These are phyloP conservation scores for Rhabdophis nuchalis DNA, from an alignment of 2,797 vertebrate species.

Conservation along the genomic window DNA sequence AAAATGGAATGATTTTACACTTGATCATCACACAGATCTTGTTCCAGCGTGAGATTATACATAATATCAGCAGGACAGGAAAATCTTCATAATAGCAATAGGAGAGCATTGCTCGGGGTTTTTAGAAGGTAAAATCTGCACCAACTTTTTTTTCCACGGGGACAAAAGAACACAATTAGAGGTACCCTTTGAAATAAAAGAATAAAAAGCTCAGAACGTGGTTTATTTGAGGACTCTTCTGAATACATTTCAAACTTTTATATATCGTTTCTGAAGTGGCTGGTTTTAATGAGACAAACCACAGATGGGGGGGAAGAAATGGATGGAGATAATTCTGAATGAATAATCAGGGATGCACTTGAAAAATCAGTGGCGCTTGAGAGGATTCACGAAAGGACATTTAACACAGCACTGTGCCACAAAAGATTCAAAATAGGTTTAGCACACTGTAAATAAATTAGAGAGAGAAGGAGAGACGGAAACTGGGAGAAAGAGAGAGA, in stretches of 20 bases:
- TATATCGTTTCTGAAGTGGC: slow-evolving; percentile 42
- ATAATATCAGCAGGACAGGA: slow-evolving; percentile 41
- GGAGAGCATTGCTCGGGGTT: slow-evolving; percentile 40
- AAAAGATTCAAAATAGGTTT: slow-evolving; percentile 47
- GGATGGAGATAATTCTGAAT: slow-evolving; percentile 58
- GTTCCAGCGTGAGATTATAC: slow-evolving; percentile 32
- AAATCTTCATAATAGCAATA: slow-evolving; percentile 28
- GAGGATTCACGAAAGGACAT: slow-evolving; percentile 37
- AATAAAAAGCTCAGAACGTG: slow-evolving; percentile 64
- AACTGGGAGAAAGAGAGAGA: too few species aligned
- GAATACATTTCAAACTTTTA: slow-evolving; percentile 59
- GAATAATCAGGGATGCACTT: slow-evolving; percentile 55
- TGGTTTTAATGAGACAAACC: slow-evolving; percentile 67
- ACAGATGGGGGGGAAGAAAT: slow-evolving; percentile 29
- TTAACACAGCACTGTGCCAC: slow-evolving; percentile 46
- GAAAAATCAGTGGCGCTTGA: slow-evolving; percentile 55
- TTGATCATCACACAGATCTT: slow-evolving; percentile 48
- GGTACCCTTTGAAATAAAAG: slow-evolving; percentile 48
- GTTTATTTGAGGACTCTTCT: slow-evolving; percentile 54
- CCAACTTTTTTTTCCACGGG: slow-evolving; percentile 10
- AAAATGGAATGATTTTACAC: slow-evolving; percentile 41
- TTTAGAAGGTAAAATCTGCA: slow-evolving; percentile 38
- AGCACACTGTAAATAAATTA: slow-evolving; percentile 3
- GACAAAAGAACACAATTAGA: slow-evolving; percentile 58
- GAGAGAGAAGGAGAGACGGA: too few species aligned